Evolutionary conservation across 2,888 invertebrate genomes (phyloP), one percentile per base, ranked within the genome.

Genomic region (Anthophora plumipes): DNA sequence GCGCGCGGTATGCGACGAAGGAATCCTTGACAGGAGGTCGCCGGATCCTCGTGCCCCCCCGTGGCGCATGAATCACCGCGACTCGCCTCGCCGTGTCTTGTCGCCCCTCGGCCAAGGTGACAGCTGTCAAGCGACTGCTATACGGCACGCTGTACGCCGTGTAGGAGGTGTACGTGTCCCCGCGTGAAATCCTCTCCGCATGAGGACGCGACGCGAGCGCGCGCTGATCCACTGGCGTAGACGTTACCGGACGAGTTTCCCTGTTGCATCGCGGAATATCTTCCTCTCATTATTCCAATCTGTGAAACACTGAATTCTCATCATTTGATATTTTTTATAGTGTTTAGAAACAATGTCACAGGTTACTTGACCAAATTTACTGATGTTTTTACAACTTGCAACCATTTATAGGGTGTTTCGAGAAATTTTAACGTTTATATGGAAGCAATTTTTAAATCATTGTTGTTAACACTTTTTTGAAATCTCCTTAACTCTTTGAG

Each of bases 21-120:
- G 87, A 89, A 90, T 87, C 90, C 90, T 85, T 92, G 92, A 91
- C 92, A 91, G 90, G 90, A 92, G 92, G 92, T 92, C 91, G 91
- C 89, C 83, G 87, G 89, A 89, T 86, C 87, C 87, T 87, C 72
- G 77, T 85, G 89, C 85, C 90, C 90, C 89, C 91, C 90, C 78
- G 88, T 84, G 81, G 90, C 87, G 91, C 89, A 91, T 92, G 93
- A 92, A 92, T 93, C 92, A 92, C 90, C 90, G 70, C 63, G 83
- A 77, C 87, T 90, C 90, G 88, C 89, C 77, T 64, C 78, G 78
- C 77, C 86, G 89, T 86, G 88, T 91, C 91, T 89, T 92, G 91
- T 92, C 91, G 90, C 89, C 87, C 89, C 87, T 87, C 84, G 86
- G 85, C 88, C 88, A 90, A 90, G 92, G 91, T 92, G 93, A 93